A percentile compares a stretch with the other conserved stretches of the same genome.
Conservation (phyloP, 2,888 invertebrate species). For the Lymantria monacha region DNA sequence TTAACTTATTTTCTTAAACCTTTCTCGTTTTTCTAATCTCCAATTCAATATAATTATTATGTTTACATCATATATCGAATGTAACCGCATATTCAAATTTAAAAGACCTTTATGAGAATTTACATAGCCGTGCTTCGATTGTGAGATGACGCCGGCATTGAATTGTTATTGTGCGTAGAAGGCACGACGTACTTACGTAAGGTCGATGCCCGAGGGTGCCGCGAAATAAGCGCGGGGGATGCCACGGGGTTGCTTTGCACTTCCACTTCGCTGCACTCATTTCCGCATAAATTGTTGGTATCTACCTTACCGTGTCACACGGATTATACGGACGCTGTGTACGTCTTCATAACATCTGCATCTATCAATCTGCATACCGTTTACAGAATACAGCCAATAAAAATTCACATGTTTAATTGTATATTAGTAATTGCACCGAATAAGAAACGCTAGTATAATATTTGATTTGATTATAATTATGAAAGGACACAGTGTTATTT, state of each 20-base stretch:
- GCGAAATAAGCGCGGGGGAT: slow-evolving; percentile 33
- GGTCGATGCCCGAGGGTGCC: slow-evolving; percentile 64
- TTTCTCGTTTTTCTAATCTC: no score
- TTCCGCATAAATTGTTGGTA: slow-evolving; percentile 71
- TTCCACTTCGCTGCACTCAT: slow-evolving; percentile 78
- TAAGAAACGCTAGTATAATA: no score
- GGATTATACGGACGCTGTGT: slow-evolving; percentile 26
- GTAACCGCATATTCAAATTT: slow-evolving; percentile 14
- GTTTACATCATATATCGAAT: no score
- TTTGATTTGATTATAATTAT: no score
- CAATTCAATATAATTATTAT: no score
- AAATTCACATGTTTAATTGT: no score
- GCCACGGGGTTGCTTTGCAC: slow-evolving; percentile 72
- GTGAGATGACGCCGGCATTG: slow-evolving; percentile 33
- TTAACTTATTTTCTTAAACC: no score
- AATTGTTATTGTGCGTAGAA: slow-evolving; percentile 38
- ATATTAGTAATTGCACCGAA: no score
- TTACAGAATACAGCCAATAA: background rate
- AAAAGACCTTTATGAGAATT: slow-evolving; percentile 48
- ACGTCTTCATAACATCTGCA: slow-evolving; percentile 6
- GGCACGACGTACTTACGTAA: slow-evolving; percentile 49
- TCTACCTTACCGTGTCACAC: slow-evolving; percentile 52
- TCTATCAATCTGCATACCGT: background rate
- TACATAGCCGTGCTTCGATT: slow-evolving; percentile 28
- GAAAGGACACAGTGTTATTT: no score